These are phyloP conservation scores for Zaprionus lachaisei DNA, from an alignment of 1,140 invertebrate genomes.

Conservation along the genomic window DNA sequence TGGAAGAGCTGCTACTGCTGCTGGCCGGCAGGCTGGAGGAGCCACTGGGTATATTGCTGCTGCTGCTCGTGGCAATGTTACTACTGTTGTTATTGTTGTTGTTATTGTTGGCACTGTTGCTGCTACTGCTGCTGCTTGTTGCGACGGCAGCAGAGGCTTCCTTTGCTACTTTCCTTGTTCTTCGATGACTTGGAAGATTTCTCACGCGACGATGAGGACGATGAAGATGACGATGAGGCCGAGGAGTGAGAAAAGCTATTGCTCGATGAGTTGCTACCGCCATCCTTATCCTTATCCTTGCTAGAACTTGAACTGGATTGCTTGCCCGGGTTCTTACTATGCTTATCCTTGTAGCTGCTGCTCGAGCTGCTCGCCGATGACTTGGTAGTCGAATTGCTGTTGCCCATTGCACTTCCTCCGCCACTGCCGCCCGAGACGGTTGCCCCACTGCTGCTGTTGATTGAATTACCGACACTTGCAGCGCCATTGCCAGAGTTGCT, in stretches of 20 bases:
- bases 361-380: slow-evolving; percentile 55
- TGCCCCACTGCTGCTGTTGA: slow-evolving; percentile 20
- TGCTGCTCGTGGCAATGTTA: slow-evolving; percentile 49
- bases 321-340: slow-evolving; percentile 73
- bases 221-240: slow-evolving; percentile 64
- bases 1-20: slow-evolving; percentile 23
- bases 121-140: slow-evolving; percentile 15
- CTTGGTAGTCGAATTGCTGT: slow-evolving; percentile 45
- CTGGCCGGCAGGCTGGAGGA: slow-evolving; percentile 6
- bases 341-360: slow-evolving; percentile 77
- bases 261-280: slow-evolving; percentile 65
- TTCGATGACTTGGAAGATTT: slow-evolving; percentile 81
- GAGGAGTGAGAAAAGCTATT: slow-evolving; percentile 67
- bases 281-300: slow-evolving; percentile 81
- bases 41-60: slow-evolving; percentile 40
- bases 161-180: slow-evolving; percentile 66
- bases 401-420: slow-evolving; percentile 14
- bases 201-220: slow-evolving; percentile 71
- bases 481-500: slow-evolving; percentile 38
- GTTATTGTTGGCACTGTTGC: slow-evolving; percentile 22
- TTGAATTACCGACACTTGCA: slow-evolving; percentile 35
- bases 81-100: slow-evolving; percentile 21
- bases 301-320: slow-evolving; percentile 69
- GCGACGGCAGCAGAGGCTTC: slow-evolving; percentile 12
- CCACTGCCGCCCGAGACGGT: slow-evolving; percentile 1